These are phyloP conservation scores for Apantesis nais DNA, from an alignment of 2,888 invertebrate species.

Conservation along the genomic window DNA sequence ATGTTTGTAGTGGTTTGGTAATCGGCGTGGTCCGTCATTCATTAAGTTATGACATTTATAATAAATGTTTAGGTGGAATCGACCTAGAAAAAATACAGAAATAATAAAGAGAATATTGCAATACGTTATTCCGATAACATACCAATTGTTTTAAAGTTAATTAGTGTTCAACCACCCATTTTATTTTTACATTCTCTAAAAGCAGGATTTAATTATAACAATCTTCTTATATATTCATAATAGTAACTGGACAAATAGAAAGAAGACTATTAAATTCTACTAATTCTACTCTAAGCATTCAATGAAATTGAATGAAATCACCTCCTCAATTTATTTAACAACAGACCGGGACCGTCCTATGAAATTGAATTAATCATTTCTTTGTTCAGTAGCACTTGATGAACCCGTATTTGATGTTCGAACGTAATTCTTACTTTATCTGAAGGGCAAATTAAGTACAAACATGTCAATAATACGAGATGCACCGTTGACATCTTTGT, in stretches of 20 bases:
- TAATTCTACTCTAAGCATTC: not conserved
- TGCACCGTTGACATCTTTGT: not conserved
- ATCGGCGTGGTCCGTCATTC: not conserved
- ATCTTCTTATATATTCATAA: no score
- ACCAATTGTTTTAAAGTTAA: not conserved
- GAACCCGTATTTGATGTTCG: constrained; percentile 9
- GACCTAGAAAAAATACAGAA: not conserved
- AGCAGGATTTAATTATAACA: no score
- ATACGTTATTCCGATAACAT: not conserved
- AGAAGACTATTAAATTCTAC: no score
- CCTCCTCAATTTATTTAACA: constrained; percentile 4
- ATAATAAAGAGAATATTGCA: not conserved
- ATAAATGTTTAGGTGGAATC: not conserved
- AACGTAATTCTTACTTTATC: not conserved
- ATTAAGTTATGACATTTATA: not conserved
- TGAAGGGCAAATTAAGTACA: not conserved
- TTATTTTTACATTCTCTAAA: no score
- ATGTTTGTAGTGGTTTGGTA: not conserved
- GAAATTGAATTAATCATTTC: constrained; percentile 1
- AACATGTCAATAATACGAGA: not conserved
- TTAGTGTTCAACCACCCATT: not conserved
- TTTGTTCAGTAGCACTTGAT: constrained; percentile 6
- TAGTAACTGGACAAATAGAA: not conserved
- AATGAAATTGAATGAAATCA: constrained; percentile 7
- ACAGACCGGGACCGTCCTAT: not conserved